Evolutionary conservation across 2,113 vertebrate species (phyloP).

Genomic region (Actenoides lindsayi): DNA sequence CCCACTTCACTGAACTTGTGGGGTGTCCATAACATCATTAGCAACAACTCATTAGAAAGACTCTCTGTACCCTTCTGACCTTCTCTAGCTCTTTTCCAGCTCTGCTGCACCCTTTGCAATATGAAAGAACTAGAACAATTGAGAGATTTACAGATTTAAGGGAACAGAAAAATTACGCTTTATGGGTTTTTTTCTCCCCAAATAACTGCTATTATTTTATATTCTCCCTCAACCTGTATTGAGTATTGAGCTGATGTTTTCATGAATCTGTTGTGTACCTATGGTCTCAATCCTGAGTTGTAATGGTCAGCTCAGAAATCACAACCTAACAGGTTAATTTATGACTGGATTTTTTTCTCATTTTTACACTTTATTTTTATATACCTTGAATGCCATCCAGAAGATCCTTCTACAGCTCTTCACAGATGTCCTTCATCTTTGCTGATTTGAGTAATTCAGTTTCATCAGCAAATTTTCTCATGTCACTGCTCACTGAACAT

Average conservation of each 20-base stretch:
- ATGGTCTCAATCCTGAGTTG: not conserved
- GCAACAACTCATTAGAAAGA: not conserved
- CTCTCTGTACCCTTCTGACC: not conserved
- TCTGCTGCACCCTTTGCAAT: not conserved
- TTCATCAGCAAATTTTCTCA: not conserved
- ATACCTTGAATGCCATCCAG: not conserved
- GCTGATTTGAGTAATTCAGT: not conserved
- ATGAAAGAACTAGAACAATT: not conserved
- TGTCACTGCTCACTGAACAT: not conserved
- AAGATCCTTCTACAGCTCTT: not conserved
- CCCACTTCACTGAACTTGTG: not conserved
- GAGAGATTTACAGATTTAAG: not conserved
- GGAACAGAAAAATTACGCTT: not conserved
- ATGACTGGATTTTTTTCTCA: rapidly evolving
- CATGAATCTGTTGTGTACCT: not conserved
- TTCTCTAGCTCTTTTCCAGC: not conserved
- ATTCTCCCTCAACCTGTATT: rapidly evolving
- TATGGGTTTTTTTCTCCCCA: not conserved
- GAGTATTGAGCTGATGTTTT: not conserved
- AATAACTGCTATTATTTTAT: not conserved
- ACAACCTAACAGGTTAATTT: not conserved
- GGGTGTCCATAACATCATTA: not conserved
- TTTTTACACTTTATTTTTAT: not conserved
- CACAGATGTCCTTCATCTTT: not conserved
- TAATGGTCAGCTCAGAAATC: not conserved